phyloP scores from a whole-genome alignment of 2,113 vertebrate genomes.

The Cyprichromis sp. region DNA sequence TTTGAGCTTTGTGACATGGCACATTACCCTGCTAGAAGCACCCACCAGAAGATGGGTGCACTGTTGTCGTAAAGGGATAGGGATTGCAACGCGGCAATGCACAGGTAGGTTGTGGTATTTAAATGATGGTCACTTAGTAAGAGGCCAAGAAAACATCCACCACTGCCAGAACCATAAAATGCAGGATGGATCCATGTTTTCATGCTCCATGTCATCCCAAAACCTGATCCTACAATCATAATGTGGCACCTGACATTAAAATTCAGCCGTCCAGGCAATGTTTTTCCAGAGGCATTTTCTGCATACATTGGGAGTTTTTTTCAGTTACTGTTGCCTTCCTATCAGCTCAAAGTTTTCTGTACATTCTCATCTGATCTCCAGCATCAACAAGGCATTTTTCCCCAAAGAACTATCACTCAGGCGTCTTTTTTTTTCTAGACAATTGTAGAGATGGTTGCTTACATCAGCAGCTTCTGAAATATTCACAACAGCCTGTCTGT shows the following conservation, averaged over 20 bases:
- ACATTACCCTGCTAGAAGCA: neutral
- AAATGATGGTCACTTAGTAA: neutral
- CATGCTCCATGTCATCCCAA: neutral
- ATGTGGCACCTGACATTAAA: neutral
- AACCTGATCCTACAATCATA: neutral
- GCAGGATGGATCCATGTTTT: neutral
- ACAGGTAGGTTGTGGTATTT: neutral
- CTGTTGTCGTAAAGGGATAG: neutral
- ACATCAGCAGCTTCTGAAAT: neutral
- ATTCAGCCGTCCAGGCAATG: neutral
- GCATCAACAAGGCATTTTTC: neutral
- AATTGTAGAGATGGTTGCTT: neutral
- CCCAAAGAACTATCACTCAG: neutral
- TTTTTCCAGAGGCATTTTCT: neutral
- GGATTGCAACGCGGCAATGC: neutral
- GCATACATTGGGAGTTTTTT: accelerated
- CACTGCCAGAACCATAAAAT: neutral
- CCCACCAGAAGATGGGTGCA: neutral
- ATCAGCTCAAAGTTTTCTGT: neutral
- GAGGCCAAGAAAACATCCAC: neutral
- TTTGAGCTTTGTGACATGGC: neutral
- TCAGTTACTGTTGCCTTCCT: neutral
- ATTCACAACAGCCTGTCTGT: neutral
- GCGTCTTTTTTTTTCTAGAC: neutral
- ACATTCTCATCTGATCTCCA: neutral